Evolutionary conservation across 2,888 invertebrate species (phyloP), one percentile per base, ranked within the genome.

Genomic region (Gortyna flavago): DNA sequence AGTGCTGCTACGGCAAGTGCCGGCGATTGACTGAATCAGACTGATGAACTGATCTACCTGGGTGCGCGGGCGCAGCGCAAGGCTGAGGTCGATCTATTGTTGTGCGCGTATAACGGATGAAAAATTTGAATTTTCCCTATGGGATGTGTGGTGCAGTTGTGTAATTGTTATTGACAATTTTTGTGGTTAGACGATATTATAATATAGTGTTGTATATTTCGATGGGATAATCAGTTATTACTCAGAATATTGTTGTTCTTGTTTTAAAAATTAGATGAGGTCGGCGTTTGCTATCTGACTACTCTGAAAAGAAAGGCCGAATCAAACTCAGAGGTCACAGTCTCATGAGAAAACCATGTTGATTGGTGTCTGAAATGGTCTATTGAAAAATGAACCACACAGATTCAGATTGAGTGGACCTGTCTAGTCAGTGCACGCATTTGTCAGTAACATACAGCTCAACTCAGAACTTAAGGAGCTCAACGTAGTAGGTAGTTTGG

Each of bases 1-100:
- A 91, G 93, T 92, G 92, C 83, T 89, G 73, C 87, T 86, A 86
- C 88, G 85, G 77, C 93, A 91, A 92, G 90, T 90, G 93, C 86
- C 89, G 86, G 89, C 88, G 88, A 76, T 85, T 82, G 89, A 93
- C 93, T 92, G 84, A 86, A 77, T 71, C 72, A 74, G 86, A 87
- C 83, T 82, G 88, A 90, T 77, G 72, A 85, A 87, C 83, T 82
- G 88, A 90, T 77, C 79, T 90, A 90, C 89, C 90, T 89, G 87
- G 81, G 85, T 81, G 80, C 81, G 85, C 79, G 80, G 21, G 77
- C 85, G 86, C 85, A 85, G 73, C 80, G 86, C 85, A 85, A 85
- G 85, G 89, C 84, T 89, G 84, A 87, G 84, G 83, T 79, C 81
- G 85, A 74, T 80, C 66, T 75, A 80, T 79, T 80, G 77, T 83